These are phyloP conservation scores for Toxotes chatareus DNA, from an alignment of 2,113 vertebrate species.

Conservation along the genomic window DNA sequence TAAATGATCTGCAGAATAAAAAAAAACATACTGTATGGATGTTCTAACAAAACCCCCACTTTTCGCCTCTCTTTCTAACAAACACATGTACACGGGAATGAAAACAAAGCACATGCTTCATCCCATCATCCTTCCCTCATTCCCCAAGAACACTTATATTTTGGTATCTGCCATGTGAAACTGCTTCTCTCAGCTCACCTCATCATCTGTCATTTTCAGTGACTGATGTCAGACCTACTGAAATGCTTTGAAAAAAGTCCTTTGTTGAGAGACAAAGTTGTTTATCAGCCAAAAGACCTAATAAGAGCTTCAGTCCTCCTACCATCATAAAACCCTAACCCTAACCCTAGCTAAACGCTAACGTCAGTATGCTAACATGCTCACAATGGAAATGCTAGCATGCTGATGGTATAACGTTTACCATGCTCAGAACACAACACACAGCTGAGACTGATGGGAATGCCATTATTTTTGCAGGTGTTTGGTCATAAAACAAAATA, in stretches of 20 bases:
- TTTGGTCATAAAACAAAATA: too few species aligned
- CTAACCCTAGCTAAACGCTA: neutral
- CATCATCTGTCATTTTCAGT: constrained; percentile 62
- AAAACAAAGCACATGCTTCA: constrained; percentile 50
- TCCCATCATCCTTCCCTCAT: constrained; percentile 30
- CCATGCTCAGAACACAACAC: too few species aligned
- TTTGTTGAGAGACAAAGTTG: constrained; percentile 2
- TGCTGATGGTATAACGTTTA: too few species aligned
- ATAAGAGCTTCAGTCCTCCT: neutral
- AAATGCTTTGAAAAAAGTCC: constrained; percentile 17
- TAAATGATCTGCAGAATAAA: neutral
- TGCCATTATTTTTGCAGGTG: too few species aligned
- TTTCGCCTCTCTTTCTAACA: neutral
- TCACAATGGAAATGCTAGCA: neutral
- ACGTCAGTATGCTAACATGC: neutral
- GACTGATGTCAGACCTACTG: constrained; percentile 38
- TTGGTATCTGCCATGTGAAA: constrained; percentile 47
- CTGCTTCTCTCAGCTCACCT: constrained; percentile 34
- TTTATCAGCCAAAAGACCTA: neutral
- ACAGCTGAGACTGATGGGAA: too few species aligned
- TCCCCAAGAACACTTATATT: constrained; percentile 16
- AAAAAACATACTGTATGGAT: neutral
- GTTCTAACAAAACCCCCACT: neutral
- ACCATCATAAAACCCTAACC: too few species aligned
- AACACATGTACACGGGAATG: neutral